Evolutionary conservation across 2,888 invertebrate species (phyloP), one percentile per base, ranked within the genome.

Genomic region (Eugnorisma glareosa): DNA sequence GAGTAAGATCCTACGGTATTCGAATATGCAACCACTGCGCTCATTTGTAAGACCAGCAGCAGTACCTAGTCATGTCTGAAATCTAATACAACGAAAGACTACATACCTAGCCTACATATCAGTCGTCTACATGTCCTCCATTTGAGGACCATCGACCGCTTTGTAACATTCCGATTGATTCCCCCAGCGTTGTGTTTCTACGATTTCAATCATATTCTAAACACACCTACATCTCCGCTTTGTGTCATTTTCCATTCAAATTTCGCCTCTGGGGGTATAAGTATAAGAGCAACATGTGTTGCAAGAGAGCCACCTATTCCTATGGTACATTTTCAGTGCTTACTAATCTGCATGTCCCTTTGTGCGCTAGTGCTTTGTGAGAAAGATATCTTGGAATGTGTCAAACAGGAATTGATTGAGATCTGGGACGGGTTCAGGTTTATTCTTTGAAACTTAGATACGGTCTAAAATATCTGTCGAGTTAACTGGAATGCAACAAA

Each of bases 311-410:
- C 57, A 43, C 71, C 76, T 79, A 70, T 70, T 74, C 48, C 78
- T 79, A 64, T 78, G 73, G 67, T 74, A 87, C 77, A 84, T 88
- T 82, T 88, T 83, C 89, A 87, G 68, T 82, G 86, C 73, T 83
- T 79, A 82, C 81, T 88, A 89, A 89, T 89, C 90, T 89, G 77
- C 90, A 86, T 85, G 84, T 87, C 81, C 86, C 88, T 89, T 89
- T 90, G 90, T 90, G 66, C 81, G 84, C 74, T 83, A 73, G 67
- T 69, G 88, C 88, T 88, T 88, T 88, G 88, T 88, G 77, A n/a
- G 70, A 78, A 87, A 86, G 84, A 82, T 85, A 67, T 81, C 87
- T 81, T 54, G 59, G 88, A 89, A 76, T 74, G 31, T 78, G 37
- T 31, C 24, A 75, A 67, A 67, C 75, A 43, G 79, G 81, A 89